A percentile compares a stretch with the other conserved stretches of the same genome.
Evolutionary conservation across 2,888 invertebrate genomes (phyloP).

Genomic region (Drosophila leonis): DNA sequence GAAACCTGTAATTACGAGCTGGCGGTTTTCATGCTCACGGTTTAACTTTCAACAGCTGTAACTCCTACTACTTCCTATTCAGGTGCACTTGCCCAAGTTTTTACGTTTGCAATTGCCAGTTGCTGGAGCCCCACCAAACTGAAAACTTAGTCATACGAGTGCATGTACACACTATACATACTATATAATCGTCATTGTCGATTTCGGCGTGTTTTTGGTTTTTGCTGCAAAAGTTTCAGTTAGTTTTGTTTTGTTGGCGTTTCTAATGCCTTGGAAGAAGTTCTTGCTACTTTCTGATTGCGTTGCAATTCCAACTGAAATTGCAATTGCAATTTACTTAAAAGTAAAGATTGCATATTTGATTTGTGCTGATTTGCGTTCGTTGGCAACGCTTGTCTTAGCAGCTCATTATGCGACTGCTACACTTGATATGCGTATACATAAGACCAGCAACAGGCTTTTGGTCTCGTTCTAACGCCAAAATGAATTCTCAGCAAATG

Average conservation of each 20-base stretch:
- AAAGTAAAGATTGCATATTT: constrained; percentile 64
- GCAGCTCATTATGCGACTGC: constrained; percentile 43
- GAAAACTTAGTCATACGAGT: constrained; percentile 38
- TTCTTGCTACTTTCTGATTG: constrained; percentile 53
- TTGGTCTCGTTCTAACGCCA: not conserved
- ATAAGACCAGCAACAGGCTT: constrained; percentile 32
- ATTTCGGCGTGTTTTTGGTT: constrained; percentile 61
- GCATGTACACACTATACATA: constrained; percentile 4
- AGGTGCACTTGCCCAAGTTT: constrained; percentile 13
- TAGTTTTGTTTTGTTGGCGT: constrained; percentile 60
- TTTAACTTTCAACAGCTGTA: constrained; percentile 67
- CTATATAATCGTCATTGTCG: constrained; percentile 60
- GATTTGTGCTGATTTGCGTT: constrained; percentile 59
- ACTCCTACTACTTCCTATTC: constrained; percentile 24
- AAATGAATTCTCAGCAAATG: constrained; percentile 23
- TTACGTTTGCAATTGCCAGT: constrained; percentile 23
- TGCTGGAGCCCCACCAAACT: constrained; percentile 1
- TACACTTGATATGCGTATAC: constrained; percentile 51
- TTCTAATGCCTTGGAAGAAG: constrained; percentile 61
- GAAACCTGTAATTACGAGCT: constrained; percentile 70
- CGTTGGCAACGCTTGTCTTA: constrained; percentile 38
- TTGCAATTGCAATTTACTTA: constrained; percentile 41
- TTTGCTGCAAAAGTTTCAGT: constrained; percentile 47
- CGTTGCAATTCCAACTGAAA: constrained; percentile 45
- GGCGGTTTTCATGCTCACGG: constrained; percentile 59